Evolutionary conservation across 2,888 invertebrate genomes (phyloP).

Genomic region (Coecobrya sp.): DNA sequence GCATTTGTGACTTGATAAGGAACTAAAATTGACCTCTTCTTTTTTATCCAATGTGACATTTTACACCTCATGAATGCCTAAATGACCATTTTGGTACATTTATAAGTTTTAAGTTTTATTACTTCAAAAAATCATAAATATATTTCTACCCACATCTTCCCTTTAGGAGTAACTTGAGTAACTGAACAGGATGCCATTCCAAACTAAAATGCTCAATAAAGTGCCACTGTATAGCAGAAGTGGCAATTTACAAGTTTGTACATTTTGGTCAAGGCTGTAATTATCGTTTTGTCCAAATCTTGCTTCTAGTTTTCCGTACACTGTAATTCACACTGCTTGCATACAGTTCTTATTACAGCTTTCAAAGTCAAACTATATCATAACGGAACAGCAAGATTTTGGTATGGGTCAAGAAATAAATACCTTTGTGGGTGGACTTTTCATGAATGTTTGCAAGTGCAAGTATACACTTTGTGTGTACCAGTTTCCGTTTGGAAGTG

Average conservation of each 20-base stretch:
- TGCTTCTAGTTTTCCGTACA: not conserved
- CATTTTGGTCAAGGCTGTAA: slow-evolving; percentile 55
- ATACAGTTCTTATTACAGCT: not conserved
- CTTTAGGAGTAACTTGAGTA: not conserved
- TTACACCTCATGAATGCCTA: slow-evolving; percentile 82
- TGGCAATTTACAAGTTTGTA: slow-evolving; percentile 14
- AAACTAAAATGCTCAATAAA: slow-evolving; percentile 4
- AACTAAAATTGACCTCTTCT: slow-evolving; percentile 74
- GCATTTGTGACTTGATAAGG: slow-evolving; percentile 73
- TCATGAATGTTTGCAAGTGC: not conserved
- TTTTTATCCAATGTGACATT: slow-evolving; percentile 79
- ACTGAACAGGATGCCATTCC: not conserved
- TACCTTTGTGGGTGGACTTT: too few relatives aligned
- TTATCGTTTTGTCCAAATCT: slow-evolving; percentile 31
- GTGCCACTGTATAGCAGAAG: not conserved
- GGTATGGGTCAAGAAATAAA: too few relatives aligned
- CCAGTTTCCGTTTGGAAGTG: too few relatives aligned
- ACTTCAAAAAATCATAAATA: not conserved
- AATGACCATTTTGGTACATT: slow-evolving; percentile 41
- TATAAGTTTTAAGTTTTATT: not conserved
- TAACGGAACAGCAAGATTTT: not conserved
- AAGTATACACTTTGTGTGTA: not conserved
- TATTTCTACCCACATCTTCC: slow-evolving; percentile 44
- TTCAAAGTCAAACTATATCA: too few relatives aligned
- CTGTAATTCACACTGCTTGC: not conserved